phyloP scores from a whole-genome alignment of 2,888 invertebrate species.

The Iselma pallidipennis region DNA sequence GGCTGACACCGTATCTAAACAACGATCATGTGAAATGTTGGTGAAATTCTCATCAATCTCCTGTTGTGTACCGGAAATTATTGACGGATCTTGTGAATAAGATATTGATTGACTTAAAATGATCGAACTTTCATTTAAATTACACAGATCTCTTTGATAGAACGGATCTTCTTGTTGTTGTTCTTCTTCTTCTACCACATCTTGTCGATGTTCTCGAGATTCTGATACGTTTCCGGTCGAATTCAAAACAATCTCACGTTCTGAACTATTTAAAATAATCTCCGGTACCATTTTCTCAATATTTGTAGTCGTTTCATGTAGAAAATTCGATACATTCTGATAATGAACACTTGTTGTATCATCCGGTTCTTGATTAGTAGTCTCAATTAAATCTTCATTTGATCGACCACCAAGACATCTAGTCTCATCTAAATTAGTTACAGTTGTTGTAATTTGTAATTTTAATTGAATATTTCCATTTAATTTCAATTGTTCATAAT shows the following conservation, averaged over 20 bases:
- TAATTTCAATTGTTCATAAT: constrained; percentile 20
- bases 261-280: constrained; percentile 19
- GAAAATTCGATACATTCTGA: constrained; percentile 24
- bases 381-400: not conserved
- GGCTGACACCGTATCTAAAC: not conserved
- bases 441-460: not conserved
- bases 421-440: not conserved
- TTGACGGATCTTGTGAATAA: not conserved
- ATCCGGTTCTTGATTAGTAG: not conserved
- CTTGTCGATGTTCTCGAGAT: not conserved
- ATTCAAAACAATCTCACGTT: constrained; percentile 1
- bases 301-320: constrained; percentile 29
- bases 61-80: not conserved
- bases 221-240: no score
- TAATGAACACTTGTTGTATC: constrained; percentile 19
- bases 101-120: not conserved
- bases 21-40: not conserved
- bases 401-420: not conserved
- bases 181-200: not conserved
- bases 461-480: constrained; percentile 5
- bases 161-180: not conserved
- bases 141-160: not conserved
- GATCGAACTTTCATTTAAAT: not conserved
- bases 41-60: not conserved
- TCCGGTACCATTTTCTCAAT: constrained; percentile 32